Evolutionary conservation across 2,113 vertebrate species (phyloP).

Genomic region (Trogon surrucura): DNA sequence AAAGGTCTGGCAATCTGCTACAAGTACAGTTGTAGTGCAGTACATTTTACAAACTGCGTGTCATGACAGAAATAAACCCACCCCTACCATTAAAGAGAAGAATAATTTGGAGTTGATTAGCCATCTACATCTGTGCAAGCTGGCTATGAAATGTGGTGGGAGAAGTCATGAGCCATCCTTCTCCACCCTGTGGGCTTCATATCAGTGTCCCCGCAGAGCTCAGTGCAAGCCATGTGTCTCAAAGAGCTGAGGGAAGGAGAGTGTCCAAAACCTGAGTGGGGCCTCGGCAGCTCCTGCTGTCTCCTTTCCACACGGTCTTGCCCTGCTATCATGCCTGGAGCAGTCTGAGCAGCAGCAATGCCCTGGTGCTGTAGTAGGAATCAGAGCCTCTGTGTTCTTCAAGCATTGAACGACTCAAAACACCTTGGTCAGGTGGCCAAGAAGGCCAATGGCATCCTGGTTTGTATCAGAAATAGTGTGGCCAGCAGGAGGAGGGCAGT

Average conservation of each 20-base stretch:
- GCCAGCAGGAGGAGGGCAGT: no score
- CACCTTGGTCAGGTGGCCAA: no score
- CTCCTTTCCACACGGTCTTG: background rate
- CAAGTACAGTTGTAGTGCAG: background rate
- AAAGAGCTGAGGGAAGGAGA: background rate
- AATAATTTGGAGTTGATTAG: background rate
- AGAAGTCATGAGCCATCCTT: background rate
- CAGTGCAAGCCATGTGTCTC: accelerated
- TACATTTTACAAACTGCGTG: background rate
- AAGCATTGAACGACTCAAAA: background rate
- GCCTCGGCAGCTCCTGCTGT: background rate
- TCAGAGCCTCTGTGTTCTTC: background rate
- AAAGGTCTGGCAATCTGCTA: background rate
- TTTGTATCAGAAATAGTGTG: no score
- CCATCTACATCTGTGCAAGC: background rate
- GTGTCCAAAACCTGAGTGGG: background rate
- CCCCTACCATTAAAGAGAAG: background rate
- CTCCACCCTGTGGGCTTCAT: accelerated
- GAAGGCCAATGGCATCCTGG: no score
- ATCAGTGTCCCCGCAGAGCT: background rate
- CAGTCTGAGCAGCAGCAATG: background rate
- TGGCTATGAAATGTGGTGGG: background rate
- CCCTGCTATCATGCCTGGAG: background rate
- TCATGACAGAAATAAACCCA: background rate
- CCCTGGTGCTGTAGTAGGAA: background rate